Evolutionary conservation across 2,113 vertebrate genomes (phyloP), one percentile per base, ranked within the genome.

Genomic region (Arenaria interpres): DNA sequence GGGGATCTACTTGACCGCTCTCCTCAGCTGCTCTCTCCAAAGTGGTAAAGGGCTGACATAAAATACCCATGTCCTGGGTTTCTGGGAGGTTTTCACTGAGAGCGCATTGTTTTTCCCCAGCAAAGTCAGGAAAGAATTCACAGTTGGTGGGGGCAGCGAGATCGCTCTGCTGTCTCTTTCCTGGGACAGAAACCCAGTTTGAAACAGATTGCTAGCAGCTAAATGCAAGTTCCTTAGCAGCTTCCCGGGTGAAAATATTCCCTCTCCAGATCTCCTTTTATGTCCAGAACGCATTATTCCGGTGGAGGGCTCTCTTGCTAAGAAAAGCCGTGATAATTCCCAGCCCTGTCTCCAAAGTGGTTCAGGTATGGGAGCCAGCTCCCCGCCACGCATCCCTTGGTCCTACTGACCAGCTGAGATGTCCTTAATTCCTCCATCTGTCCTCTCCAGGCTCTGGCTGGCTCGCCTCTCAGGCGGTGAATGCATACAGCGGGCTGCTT

Each of bases 231-330:
- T 95, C 89, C 90, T 88, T 46, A 92, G 93, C 94, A 89, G 92
- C 89, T 68, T 93, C 77, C 90, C 78, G 88, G 39, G 89, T 84
- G 95, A 96, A 97, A 95, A 93, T 64, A 91, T 43, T 96, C 97
- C 89, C 89, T 92, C 93, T 95, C 74, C 91, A 89, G 66, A 92
- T 96, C 95, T 97, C 96, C 94, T 91, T 95, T 93, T 95, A 96
- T 85, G 90, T 93, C 96, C 94, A 96, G 92, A 85, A 87, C 96
- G 82, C 89, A 41, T 88, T 82, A 89, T 92, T 95, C 96, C 81
- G 91, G 94, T 89, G 94, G 96, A 97, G 96, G 93, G 96, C 96
- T 96, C 93, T 95, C 95, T 94, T 92, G 96, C 92, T 95, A 97
- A 97, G 96, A 97, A 95, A 96, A 96, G 92, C 94, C 39, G 59